Evolutionary conservation across 37 sponge, comb jelly and placozoan genomes (phyloP).

Genomic region (Bolinopsis microptera): DNA sequence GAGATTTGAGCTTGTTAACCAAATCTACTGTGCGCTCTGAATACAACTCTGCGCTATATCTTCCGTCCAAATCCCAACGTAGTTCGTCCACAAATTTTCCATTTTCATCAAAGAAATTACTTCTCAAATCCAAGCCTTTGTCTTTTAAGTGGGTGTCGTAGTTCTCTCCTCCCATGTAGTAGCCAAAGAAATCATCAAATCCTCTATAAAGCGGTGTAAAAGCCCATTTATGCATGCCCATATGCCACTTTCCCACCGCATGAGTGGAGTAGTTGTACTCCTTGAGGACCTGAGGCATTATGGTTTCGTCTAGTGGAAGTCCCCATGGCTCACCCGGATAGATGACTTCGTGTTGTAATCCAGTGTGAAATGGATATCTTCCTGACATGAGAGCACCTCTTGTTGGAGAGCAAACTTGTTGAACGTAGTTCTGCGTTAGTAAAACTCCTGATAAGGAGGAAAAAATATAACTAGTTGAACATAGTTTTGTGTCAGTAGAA

Average conservation of each 20-base stretch:
- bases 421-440: conserved; percentile 60
- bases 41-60: conserved; percentile 16
- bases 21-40: neutral
- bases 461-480: no score
- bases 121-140: neutral
- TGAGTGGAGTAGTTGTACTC: conserved; percentile 64
- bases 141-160: conserved; percentile 46
- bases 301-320: conserved; percentile 58
- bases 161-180: conserved; percentile 54
- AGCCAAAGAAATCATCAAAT: conserved; percentile 65
- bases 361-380: conserved; percentile 47
- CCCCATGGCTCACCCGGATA: conserved; percentile 57
- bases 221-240: conserved; percentile 64
- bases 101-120: neutral
- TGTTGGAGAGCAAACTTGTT: conserved; percentile 64
- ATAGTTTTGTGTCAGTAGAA: no score
- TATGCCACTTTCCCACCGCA: conserved; percentile 64
- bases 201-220: conserved; percentile 47
- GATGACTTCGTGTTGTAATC: conserved; percentile 51
- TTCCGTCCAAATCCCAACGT: neutral
- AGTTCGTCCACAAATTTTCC: conserved; percentile 30
- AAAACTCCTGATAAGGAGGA: no score
- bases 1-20: neutral
- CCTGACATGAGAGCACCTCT: conserved; percentile 61
- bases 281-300: conserved; percentile 46